Percentiles rank a stretch among this genome's conserved stretches.
These are phyloP conservation scores for Orycteropus afer DNA, from an alignment of 2,113 vertebrate species.

Conservation along the genomic window DNA sequence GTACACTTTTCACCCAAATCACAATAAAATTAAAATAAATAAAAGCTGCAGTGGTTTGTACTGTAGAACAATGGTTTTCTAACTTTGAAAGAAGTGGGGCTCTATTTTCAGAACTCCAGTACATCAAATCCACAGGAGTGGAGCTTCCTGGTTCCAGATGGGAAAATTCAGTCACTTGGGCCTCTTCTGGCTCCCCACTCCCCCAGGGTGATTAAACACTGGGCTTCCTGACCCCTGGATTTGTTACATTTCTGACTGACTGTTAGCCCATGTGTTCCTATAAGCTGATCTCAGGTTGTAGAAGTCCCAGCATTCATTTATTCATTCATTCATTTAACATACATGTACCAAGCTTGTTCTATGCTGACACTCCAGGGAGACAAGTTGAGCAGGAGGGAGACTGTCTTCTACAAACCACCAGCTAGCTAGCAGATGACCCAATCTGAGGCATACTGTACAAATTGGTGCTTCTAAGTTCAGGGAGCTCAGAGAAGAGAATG, in stretches of 20 bases:
- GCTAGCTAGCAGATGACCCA: background rate
- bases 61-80: background rate
- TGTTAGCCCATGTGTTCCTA: background rate
- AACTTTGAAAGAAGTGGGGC: background rate
- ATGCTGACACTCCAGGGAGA: background rate
- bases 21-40: too few relatives aligned
- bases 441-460: background rate
- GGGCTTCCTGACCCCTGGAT: background rate
- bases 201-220: background rate
- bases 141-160: background rate
- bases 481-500: background rate
- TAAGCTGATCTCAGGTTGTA: background rate
- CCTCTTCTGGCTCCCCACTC: background rate
- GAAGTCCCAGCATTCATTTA: background rate
- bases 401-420: background rate
- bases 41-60: background rate
- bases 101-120: background rate
- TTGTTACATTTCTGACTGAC: background rate
- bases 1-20: too few relatives aligned
- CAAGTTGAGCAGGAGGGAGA: background rate
- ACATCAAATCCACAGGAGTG: background rate
- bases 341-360: background rate
- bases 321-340: background rate
- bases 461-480: background rate
- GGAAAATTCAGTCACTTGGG: background rate